Evolutionary conservation across 2,113 vertebrate genomes (phyloP).

Genomic region (crab-eating macaque (Macaca fascicularis)): DNA sequence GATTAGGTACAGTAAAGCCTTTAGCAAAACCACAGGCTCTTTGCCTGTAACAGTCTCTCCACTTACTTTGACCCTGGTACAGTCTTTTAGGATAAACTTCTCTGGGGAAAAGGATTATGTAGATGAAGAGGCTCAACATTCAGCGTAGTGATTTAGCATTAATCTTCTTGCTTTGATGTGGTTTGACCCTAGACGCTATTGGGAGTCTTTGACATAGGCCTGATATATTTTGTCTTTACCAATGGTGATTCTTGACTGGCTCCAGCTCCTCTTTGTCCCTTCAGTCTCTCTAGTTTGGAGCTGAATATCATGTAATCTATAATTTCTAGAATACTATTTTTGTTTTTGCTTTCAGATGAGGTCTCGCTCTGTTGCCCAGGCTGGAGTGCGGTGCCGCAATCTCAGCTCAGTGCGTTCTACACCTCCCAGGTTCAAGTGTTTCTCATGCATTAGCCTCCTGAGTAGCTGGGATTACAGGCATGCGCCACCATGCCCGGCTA

Average conservation of each 20-base stretch:
- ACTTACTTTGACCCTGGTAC: background rate
- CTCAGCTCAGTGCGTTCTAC: background rate
- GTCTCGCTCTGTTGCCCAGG: background rate
- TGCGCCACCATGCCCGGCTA: background rate
- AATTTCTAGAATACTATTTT: background rate
- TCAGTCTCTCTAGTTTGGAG: background rate
- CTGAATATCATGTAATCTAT: background rate
- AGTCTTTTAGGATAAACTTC: conserved; percentile 24
- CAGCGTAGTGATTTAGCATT: background rate
- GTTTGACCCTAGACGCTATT: background rate
- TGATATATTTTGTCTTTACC: background rate
- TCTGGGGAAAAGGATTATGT: background rate
- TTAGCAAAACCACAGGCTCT: conserved; percentile 16
- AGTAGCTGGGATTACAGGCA: background rate
- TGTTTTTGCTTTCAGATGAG: background rate
- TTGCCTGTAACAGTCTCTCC: background rate
- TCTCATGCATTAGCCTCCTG: background rate
- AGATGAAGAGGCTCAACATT: background rate
- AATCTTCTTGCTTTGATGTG: conserved; percentile 19
- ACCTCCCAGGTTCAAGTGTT: background rate
- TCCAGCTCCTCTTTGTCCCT: background rate
- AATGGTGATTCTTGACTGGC: background rate
- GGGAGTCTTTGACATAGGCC: background rate
- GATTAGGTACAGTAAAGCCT: conserved; percentile 20
- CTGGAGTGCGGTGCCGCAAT: accelerated